Base-by-base conservation (phyloP, 2,888 invertebrate genomes). In the Lasioglossum oenotherae region DNA sequence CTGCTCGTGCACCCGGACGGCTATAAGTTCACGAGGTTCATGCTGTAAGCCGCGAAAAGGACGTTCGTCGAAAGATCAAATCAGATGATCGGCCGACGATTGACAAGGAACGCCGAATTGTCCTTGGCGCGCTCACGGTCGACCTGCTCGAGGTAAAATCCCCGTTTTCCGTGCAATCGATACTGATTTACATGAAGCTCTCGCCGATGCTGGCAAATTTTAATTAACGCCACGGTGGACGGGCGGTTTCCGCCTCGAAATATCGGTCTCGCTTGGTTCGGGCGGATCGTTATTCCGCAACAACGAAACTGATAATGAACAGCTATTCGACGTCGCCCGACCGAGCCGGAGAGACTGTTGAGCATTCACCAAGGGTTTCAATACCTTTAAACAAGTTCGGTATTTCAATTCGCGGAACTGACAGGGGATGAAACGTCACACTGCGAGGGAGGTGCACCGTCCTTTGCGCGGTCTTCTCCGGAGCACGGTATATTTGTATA, bases 21-120 rank as follows among this genome's bases (percentile, higher is more conserved):
- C 5, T 94, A 88, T 84, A 94, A 93, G 79, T 81, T 93, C 4
- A 91, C 93, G 8, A 94, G 93, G 86, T 95, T 93, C 71, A 86
- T 93, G 69, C 38, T 94, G n/a, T 94, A 84, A 91, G 35, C 31
- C 16, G 6, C 14, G 16, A 16, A 38, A 44, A 53, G 31, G 14
- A 14, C 60, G 27, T 27, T 27, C 27, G 4, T 14, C 14, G 14
- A 67, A 14, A 74, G 35, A 67, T 35, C 64, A 31, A 35, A 19
- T 12, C 27, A 49, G 31, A 31, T 12, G 23, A 69, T 67, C 67
- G 23, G 4, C 14, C 16, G 23, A 46, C 23, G 19, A n/a, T 41
- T 27, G 35, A 44, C n/a, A 23, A 27, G 53, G 35, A 73, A 53
- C n/a, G 69, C 31, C n/a, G 35, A 27, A 23, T 19, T 3, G 57